These are phyloP conservation scores for Oryzias melastigma DNA, from an alignment of 2,113 vertebrate species.

Conservation along the genomic window DNA sequence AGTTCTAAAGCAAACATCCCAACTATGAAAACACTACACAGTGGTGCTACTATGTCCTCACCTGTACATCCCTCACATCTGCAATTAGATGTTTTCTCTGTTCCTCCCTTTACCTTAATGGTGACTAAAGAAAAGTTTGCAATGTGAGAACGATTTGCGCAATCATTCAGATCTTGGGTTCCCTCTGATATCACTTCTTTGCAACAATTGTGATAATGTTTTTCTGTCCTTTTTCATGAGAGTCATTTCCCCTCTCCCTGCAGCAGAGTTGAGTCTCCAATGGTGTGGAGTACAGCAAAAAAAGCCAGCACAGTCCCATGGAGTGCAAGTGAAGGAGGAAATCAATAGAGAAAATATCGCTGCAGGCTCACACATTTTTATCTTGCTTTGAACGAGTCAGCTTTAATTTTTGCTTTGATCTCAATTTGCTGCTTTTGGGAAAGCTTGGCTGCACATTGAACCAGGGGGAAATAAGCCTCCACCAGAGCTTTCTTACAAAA, in stretches of 20 bases:
- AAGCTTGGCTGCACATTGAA: constrained; percentile 72
- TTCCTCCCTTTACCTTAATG: constrained; percentile 25
- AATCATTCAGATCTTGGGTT: constrained; percentile 41
- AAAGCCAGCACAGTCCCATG: constrained; percentile 61
- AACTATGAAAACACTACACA: constrained; percentile 47
- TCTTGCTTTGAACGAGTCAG: constrained; percentile 82
- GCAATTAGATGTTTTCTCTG: constrained; percentile 40
- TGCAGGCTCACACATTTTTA: constrained; percentile 80
- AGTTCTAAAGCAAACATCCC: constrained; percentile 33
- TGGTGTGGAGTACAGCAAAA: constrained; percentile 55
- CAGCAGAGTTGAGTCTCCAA: constrained; percentile 58
- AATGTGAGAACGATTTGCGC: constrained; percentile 37
- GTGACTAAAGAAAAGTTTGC: constrained; percentile 52
- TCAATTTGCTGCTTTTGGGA: constrained; percentile 81
- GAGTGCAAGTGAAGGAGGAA: constrained; percentile 73
- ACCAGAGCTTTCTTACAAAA: constrained; percentile 66
- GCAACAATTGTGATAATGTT: constrained; percentile 61
- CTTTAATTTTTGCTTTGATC: constrained; percentile 84
- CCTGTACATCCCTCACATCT: constrained; percentile 32
- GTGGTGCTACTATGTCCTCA: constrained; percentile 30
- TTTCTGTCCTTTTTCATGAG: constrained; percentile 63
- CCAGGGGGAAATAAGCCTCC: constrained; percentile 66
- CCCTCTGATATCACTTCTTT: constrained; percentile 28
- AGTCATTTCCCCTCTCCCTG: constrained; percentile 63
- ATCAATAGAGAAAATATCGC: constrained; percentile 81